A percentile compares a stretch with the other conserved stretches of the same genome.
These are phyloP conservation scores for Sebastes taczanowskii DNA, from an alignment of 2,797 vertebrate genomes.

Conservation along the genomic window DNA sequence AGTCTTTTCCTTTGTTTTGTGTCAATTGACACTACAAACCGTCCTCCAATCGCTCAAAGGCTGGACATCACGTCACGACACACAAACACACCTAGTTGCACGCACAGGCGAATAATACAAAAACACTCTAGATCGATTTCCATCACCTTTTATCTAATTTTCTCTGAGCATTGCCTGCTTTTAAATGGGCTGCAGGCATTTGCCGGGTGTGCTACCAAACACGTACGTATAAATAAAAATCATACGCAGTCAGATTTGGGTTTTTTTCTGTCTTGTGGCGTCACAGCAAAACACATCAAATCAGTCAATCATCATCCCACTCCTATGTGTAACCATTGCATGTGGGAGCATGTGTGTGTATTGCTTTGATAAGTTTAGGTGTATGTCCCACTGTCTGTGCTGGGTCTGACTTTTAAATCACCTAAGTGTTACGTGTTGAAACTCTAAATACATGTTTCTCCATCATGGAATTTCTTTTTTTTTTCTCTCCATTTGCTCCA, in stretches of 20 bases:
- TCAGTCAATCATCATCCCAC: neutral
- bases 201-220: neutral
- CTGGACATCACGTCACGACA: constrained; percentile 35
- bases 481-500: constrained; percentile 6
- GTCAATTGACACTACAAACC: constrained; percentile 43
- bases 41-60: constrained; percentile 23
- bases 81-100: constrained; percentile 15
- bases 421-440: constrained; percentile 62
- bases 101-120: neutral
- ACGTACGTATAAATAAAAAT: neutral
- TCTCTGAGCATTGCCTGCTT: neutral
- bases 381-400: neutral
- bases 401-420: constrained; percentile 13
- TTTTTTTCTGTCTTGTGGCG: neutral
- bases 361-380: constrained; percentile 13
- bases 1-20: constrained; percentile 50
- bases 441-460: constrained; percentile 63
- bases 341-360: constrained; percentile 1
- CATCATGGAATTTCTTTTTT: constrained; percentile 47
- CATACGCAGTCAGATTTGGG: neutral
- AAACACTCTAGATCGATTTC: neutral
- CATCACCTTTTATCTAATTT: too few relatives aligned
- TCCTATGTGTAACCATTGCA: neutral
- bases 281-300: neutral
- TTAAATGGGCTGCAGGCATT: neutral